phyloP scores from a whole-genome alignment of 2,797 vertebrate species.

The Enteromius argenteus region DNA sequence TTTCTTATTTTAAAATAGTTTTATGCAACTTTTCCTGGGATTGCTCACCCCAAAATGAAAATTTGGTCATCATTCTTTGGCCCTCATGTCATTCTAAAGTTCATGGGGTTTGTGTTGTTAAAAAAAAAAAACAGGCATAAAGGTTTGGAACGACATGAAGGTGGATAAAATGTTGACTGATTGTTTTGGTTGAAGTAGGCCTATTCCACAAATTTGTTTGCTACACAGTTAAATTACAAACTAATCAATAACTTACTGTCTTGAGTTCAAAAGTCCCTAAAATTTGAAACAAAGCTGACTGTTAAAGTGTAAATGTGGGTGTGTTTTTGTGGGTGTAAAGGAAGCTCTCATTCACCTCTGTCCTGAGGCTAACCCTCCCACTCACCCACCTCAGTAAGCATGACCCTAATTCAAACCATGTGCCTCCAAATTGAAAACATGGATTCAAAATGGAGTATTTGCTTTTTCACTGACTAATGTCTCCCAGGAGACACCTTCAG shows the following conservation, averaged over 20 bases:
- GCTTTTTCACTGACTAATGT: constrained; percentile 84
- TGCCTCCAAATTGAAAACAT: constrained; percentile 85
- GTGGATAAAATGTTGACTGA: not conserved
- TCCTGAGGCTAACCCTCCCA: constrained; percentile 79
- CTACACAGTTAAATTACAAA: not conserved
- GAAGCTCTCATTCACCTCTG: constrained; percentile 79
- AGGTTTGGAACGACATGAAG: not conserved
- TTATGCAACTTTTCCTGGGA: not conserved
- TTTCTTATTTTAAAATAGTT: not conserved
- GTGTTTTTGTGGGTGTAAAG: constrained; percentile 53
- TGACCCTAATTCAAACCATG: constrained; percentile 86
- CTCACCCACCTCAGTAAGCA: constrained; percentile 86
- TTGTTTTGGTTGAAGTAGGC: not conserved
- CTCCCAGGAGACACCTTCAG: constrained; percentile 81
- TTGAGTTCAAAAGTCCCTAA: not conserved
- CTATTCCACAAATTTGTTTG: not conserved
- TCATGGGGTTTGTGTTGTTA: not conserved
- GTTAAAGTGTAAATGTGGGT: constrained; percentile 44
- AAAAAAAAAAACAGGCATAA: not conserved
- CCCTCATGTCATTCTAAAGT: not conserved
- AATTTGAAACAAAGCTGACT: not conserved
- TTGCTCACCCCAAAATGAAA: not conserved
- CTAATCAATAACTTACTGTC: not conserved
- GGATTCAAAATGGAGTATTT: constrained; percentile 84
- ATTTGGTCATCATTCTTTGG: not conserved